Conservation (phyloP, 2,888 invertebrate species). For the Drosophila emarginata region DNA sequence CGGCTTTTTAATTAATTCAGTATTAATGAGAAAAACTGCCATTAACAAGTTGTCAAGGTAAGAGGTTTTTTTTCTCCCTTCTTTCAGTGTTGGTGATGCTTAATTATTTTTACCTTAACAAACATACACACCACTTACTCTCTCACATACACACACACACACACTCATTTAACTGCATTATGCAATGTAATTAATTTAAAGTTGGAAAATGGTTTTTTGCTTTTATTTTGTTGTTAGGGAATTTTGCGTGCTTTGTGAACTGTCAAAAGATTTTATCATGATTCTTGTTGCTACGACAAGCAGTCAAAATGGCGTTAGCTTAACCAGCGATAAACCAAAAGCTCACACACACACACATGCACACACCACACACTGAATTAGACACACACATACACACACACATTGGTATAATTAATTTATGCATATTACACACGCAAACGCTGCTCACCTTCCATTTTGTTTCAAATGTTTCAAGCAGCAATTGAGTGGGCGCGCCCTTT, state of each 20-base stretch:
- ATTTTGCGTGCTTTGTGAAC: slow-evolving; percentile 47
- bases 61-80: slow-evolving; percentile 51
- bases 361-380: slow-evolving; percentile 4
- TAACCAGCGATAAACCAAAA: slow-evolving; percentile 61
- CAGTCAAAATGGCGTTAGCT: slow-evolving; percentile 64
- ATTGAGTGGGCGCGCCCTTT: slow-evolving; percentile 39
- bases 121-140: slow-evolving; percentile 15
- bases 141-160: slow-evolving; percentile 28
- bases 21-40: slow-evolving; percentile 83
- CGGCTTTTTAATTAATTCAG: slow-evolving; percentile 79
- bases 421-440: slow-evolving; percentile 68
- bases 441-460: slow-evolving; percentile 40
- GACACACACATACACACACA: slow-evolving; percentile 12
- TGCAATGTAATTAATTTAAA: slow-evolving; percentile 68
- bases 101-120: slow-evolving; percentile 63
- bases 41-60: slow-evolving; percentile 83
- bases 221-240: slow-evolving; percentile 35
- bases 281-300: slow-evolving; percentile 46
- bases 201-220: slow-evolving; percentile 37
- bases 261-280: slow-evolving; percentile 54
- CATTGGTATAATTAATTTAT: slow-evolving; percentile 65
- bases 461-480: slow-evolving; percentile 26
- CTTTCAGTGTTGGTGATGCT: slow-evolving; percentile 30
- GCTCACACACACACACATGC: slow-evolving; percentile 11
- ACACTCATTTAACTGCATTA: slow-evolving; percentile 19